Percentiles rank a stretch among this genome's conserved stretches.
These are phyloP conservation scores for Nansenia antarctica DNA, from an alignment of 2,113 vertebrate species.

Conservation along the genomic window DNA sequence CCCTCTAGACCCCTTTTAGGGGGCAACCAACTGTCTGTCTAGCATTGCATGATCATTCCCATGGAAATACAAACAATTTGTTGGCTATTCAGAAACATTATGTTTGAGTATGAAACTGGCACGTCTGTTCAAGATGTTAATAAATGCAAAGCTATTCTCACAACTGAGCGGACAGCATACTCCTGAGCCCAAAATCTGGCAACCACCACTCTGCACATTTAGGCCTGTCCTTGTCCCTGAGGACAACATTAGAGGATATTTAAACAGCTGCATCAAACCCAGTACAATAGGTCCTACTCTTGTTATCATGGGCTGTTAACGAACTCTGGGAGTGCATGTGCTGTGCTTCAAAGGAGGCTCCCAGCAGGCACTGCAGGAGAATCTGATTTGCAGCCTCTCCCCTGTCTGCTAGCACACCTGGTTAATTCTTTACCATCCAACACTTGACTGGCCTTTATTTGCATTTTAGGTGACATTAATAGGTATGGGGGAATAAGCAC, in stretches of 20 bases:
- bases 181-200: slow-evolving; percentile 46
- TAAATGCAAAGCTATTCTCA: slow-evolving; percentile 47
- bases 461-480: slow-evolving; percentile 71
- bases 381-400: slow-evolving; percentile 58
- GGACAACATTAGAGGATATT: slow-evolving; percentile 59
- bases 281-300: slow-evolving; percentile 51
- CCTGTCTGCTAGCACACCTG: slow-evolving; percentile 53
- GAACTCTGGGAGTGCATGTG: slow-evolving; percentile 44
- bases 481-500: slow-evolving; percentile 47
- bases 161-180: slow-evolving; percentile 24
- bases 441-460: slow-evolving; percentile 67
- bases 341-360: slow-evolving; percentile 40
- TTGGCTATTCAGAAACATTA: slow-evolving; percentile 52
- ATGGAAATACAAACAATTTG: slow-evolving; percentile 9
- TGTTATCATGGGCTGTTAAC: slow-evolving; percentile 62
- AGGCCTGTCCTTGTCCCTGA: slow-evolving; percentile 39
- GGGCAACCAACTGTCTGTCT: not conserved
- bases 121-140: slow-evolving; percentile 61
- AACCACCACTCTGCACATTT: slow-evolving; percentile 47
- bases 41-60: not conserved
- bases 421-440: slow-evolving; percentile 49
- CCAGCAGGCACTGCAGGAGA: slow-evolving; percentile 62
- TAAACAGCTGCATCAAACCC: slow-evolving; percentile 65
- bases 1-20: not conserved
- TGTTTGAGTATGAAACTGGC: slow-evolving; percentile 38